Conservation (phyloP, 2,888 invertebrate genomes). For the Chymomyza fuscimana region DNA sequence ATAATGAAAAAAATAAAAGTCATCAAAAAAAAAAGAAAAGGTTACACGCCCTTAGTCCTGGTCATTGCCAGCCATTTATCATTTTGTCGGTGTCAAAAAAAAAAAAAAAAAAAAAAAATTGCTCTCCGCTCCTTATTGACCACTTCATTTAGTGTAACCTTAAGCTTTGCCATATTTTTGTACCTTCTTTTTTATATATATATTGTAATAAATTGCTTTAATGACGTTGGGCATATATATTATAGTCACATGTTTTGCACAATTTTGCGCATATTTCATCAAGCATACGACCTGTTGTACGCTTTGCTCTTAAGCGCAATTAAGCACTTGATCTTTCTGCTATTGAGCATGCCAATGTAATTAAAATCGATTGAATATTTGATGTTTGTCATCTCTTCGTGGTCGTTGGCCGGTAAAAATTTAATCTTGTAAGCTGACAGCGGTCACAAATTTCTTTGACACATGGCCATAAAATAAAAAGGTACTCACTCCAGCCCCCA, state of each 20-base stretch:
- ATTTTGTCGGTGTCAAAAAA: conserved; percentile 5
- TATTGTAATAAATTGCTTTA: background rate
- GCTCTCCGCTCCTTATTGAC: background rate
- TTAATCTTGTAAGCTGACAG: background rate
- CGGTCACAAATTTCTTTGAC: background rate
- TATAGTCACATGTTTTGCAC: background rate
- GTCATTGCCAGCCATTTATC: conserved; percentile 57
- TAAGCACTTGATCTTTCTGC: conserved; percentile 58
- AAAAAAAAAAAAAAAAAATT: too few relatives aligned
- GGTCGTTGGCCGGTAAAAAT: conserved; percentile 43
- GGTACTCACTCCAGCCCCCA: background rate
- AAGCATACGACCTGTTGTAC: background rate
- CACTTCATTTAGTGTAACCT: background rate
- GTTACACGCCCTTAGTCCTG: background rate
- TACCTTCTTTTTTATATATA: background rate
- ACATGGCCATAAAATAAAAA: background rate
- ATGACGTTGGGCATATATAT: conserved; percentile 10
- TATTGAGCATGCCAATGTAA: conserved; percentile 39
- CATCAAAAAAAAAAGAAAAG: conserved; percentile 20
- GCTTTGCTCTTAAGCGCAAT: conserved; percentile 42
- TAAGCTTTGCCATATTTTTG: background rate
- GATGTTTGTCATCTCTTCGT: conserved; percentile 6
- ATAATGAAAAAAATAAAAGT: conserved; percentile 12
- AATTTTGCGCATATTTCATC: background rate
- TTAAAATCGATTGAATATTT: conserved; percentile 54